Percentiles rank a stretch among this genome's conserved stretches.
Evolutionary conservation across 2,113 vertebrate genomes (phyloP).

Genomic region (Callospermophilus lateralis): DNA sequence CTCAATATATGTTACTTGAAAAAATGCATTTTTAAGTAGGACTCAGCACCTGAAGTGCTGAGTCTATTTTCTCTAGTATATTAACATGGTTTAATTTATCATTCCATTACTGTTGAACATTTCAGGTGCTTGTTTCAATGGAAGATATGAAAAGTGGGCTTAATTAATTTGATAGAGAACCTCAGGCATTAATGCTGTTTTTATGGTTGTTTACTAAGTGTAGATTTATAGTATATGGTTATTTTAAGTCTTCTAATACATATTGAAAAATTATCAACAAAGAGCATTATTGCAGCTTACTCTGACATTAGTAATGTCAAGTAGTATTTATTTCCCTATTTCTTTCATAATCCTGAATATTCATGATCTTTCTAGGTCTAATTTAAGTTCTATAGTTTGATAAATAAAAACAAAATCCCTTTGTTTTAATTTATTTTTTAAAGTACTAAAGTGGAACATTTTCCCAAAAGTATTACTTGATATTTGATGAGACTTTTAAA

Average conservation of each 20-base stretch:
- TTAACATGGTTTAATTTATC: constrained; percentile 11
- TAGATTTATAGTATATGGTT: neutral
- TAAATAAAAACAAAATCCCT: neutral
- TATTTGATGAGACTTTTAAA: constrained; percentile 58
- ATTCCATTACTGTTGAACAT: constrained; percentile 5
- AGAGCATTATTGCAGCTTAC: neutral
- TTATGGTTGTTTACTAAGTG: neutral
- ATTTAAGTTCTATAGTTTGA: constrained; percentile 55
- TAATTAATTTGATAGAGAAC: neutral
- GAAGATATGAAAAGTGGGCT: neutral
- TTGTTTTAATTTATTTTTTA: constrained; percentile 12
- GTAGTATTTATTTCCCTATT: neutral
- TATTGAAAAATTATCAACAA: constrained; percentile 43
- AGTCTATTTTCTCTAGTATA: constrained; percentile 10
- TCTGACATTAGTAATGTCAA: neutral
- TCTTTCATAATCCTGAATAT: neutral
- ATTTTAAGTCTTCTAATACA: neutral
- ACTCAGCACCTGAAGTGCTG: constrained; percentile 10
- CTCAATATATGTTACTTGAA: constrained; percentile 12
- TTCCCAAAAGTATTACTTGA: constrained; percentile 50
- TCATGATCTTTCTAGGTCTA: constrained; percentile 1
- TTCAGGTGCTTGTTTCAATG: neutral
- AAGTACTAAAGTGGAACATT: constrained; percentile 43
- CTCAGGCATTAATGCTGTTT: neutral
- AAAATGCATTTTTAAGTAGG: neutral